phyloP scores from a whole-genome alignment of 1,140 invertebrate genomes.

The Mizuhopecten yessoensis region DNA sequence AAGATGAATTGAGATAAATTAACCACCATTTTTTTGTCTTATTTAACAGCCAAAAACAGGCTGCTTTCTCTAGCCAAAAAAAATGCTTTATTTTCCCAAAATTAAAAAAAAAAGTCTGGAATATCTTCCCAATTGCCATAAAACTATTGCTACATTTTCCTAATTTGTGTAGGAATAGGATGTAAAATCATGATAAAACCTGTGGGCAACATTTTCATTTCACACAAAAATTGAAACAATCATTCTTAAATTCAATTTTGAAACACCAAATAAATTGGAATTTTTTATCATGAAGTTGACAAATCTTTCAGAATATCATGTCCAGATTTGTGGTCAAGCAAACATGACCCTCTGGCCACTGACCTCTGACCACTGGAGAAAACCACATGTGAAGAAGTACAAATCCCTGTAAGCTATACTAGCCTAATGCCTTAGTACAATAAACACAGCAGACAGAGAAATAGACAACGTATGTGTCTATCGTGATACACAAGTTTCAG shows the following conservation, averaged over 20 bases:
- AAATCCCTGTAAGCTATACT: slow-evolving; percentile 12
- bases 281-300: background rate
- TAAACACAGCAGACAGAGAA: background rate
- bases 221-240: background rate
- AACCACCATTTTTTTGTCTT: no score
- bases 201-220: background rate
- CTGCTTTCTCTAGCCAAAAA: no score
- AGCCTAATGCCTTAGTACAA: background rate
- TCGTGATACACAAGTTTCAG: background rate
- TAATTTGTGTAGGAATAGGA: no score
- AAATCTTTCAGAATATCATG: background rate
- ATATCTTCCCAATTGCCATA: no score
- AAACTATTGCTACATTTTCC: no score
- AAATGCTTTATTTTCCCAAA: no score
- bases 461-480: background rate
- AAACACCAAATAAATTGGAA: no score
- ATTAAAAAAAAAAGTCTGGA: no score
- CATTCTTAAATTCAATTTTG: background rate
- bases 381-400: slow-evolving; percentile 32
- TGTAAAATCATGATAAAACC: no score
- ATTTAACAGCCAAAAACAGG: no score
- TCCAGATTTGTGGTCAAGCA: background rate
- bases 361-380: background rate
- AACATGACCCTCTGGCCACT: slow-evolving; percentile 9
- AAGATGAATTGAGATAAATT: no score